Evolutionary conservation across 2,888 invertebrate species (phyloP), one percentile per base, ranked within the genome.

Genomic region (Papilio elwesi): DNA sequence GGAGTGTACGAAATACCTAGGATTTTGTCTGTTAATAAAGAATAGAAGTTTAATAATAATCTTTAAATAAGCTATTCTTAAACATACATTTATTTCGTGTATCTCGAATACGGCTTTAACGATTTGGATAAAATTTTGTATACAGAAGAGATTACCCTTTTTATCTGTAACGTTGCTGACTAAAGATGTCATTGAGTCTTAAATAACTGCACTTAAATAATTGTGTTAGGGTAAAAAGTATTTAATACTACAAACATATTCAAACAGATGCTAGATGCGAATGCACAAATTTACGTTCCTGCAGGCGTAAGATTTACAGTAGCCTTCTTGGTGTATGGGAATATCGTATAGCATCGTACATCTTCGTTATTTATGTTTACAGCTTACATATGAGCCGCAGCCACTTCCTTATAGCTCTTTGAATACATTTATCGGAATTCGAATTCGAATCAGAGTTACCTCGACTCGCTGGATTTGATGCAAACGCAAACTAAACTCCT

Each of bases 351-450:
- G 90, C 88, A 84, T 84, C 90, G 87, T 93, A 90, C 83, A 87
- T 91, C 92, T 91, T 90, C 89, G 80, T 91, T 92, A 93, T 93
- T 93, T 93, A 93, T 92, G 91, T 91, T 92, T 91, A 90, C 91
- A 91, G 90, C 90, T 90, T 91, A 90, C 86, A 43, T 9, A 88
- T 85, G 85, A 85, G 84, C 89, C 88, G 83, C 89, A 87, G 84
- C 87, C 88, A 86, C 87, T 88, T 82, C 87, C 85, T 87, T 78
- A 72, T 87, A 87, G 87, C 88, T 90, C 88, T 91, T 90, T 88
- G 90, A 90, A 90, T 90, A 88, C 91, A 90, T 90, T 92, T 93
- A 93, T 92, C 90, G 91, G 88, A 93, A 92, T 92, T 91, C 87
- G 86, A 86, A 91, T 91, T 91, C 92, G 91, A 91, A 87, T 84